A percentile compares a stretch with the other conserved stretches of the same genome.
These are phyloP conservation scores for Scaeva pyrastri DNA, from an alignment of 2,888 invertebrate species.

Conservation along the genomic window DNA sequence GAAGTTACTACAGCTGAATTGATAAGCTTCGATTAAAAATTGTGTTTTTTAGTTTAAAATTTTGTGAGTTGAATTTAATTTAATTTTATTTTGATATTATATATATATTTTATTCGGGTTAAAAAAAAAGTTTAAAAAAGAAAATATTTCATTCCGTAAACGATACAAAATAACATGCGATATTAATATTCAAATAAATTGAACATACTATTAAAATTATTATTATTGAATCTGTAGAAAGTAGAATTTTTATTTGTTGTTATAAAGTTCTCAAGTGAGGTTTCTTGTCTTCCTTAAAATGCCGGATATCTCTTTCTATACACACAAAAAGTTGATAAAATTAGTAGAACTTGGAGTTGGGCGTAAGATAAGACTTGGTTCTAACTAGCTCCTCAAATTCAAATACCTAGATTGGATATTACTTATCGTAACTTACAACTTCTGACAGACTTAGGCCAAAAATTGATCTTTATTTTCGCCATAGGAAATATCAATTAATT, in stretches of 20 bases:
- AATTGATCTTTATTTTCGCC: no score
- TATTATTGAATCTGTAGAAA: slow-evolving; percentile 9
- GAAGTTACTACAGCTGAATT: slow-evolving; percentile 90
- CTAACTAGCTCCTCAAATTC: no score
- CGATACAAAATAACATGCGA: slow-evolving; percentile 29
- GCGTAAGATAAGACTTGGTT: no score
- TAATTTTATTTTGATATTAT: slow-evolving; percentile 17
- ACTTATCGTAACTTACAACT: no score
- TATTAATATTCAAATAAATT: slow-evolving; percentile 63
- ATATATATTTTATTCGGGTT: slow-evolving; percentile 46
- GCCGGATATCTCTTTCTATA: no score
- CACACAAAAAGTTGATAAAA: no score
- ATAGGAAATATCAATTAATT: no score
- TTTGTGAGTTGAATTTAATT: slow-evolving; percentile 8
- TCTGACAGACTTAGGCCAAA: no score
- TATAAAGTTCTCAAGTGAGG: background rate
- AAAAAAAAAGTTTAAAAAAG: slow-evolving; percentile 45
- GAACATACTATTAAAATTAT: slow-evolving; percentile 15
- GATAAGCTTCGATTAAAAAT: slow-evolving; percentile 91
- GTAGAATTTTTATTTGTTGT: background rate
- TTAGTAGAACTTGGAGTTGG: no score
- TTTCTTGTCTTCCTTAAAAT: no score
- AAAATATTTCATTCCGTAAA: slow-evolving; percentile 63
- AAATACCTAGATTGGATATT: no score
- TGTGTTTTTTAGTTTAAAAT: background rate